Evolutionary conservation across 1,140 invertebrate genomes (phyloP), one percentile per base, ranked within the genome.

Genomic region (Colletes gigas): DNA sequence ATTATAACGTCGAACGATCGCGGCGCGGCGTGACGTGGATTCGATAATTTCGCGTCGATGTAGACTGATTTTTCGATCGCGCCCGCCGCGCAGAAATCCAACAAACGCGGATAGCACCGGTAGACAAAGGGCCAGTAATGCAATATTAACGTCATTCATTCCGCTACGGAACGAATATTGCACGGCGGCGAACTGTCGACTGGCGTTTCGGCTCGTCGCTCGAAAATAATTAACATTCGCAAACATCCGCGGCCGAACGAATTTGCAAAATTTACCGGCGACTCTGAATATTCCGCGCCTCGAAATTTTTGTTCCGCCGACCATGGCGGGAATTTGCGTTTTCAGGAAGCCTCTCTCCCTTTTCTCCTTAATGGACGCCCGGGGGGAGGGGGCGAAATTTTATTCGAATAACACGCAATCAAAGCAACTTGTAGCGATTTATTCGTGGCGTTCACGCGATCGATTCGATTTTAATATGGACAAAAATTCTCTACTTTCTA

Each of bases 151-250:
- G 82, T 77, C 69, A 74, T 84, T 81, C 78, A 72, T 84, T 81
- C 70, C 70, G 78, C 62, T 62, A 47, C 30, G 39, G 9, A n/a
- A 9, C 15, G 62, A 67, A 68, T 77, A 70, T 83, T 44, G 73
- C n/a, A 10, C 68, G 12, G 7, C 69, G 55, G 39, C 69, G 41
- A 59, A 78, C 17, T 47, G 65, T n/a, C 69, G 50, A 7, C 14
- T 15, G 60, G 19, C 19, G 41, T 69, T 66, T 59, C 70, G 19
- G 17, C 19, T 7, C 52, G 39, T 3, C 57, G 17, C 14, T n/a
- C 39, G 55, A 63, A 84, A 79, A 85, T 85, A 81, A 81, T 81
- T 81, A 84, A 81, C 79, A 73, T 81, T 81, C 73, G 62, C 83
- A 84, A 73, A 83, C 70, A 83, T 79, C 76, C 69, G 44, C 44